phyloP scores from a whole-genome alignment of 2,797 vertebrate genomes.

The Chaenodraco wilsoni region DNA sequence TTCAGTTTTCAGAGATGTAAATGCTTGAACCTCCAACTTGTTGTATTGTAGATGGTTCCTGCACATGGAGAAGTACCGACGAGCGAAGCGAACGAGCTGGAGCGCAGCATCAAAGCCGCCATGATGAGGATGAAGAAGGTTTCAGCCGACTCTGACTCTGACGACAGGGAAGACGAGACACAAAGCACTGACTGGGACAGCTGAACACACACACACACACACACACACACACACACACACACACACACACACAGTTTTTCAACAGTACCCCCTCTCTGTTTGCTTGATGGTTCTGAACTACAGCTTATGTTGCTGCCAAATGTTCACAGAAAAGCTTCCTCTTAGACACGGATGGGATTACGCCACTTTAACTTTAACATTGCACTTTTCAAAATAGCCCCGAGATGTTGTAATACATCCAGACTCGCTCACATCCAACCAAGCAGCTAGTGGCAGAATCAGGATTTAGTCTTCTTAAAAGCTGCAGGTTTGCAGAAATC shows the following conservation, averaged over 20 bases:
- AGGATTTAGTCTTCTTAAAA: constrained; percentile 25
- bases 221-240: neutral
- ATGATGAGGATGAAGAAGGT: constrained; percentile 96
- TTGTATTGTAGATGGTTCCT: constrained; percentile 53
- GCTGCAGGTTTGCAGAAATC: constrained; percentile 24
- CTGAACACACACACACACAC: constrained; percentile 64
- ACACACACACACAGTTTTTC: neutral
- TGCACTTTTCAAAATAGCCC: constrained; percentile 20
- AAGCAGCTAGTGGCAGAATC: constrained; percentile 7
- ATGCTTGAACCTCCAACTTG: neutral
- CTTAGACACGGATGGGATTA: constrained; percentile 32
- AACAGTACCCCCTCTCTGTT: constrained; percentile 1
- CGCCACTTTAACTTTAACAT: constrained; percentile 16
- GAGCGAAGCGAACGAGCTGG: constrained; percentile 84
- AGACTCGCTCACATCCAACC: constrained; percentile 19
- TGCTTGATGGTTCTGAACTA: constrained; percentile 22
- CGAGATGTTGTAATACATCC: constrained; percentile 24
- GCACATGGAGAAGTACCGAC: constrained; percentile 16
- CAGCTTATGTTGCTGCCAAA: constrained; percentile 38
- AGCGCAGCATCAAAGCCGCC: constrained; percentile 92
- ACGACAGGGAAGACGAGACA: constrained; percentile 79
- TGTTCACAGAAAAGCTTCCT: constrained; percentile 23
- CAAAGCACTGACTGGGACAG: constrained; percentile 88
- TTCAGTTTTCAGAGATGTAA: too few species aligned
- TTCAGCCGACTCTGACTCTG: constrained; percentile 90